Percentiles rank a stretch among this genome's conserved stretches.
phyloP scores from a whole-genome alignment of 2,113 vertebrate genomes.

The Merops nubicus region DNA sequence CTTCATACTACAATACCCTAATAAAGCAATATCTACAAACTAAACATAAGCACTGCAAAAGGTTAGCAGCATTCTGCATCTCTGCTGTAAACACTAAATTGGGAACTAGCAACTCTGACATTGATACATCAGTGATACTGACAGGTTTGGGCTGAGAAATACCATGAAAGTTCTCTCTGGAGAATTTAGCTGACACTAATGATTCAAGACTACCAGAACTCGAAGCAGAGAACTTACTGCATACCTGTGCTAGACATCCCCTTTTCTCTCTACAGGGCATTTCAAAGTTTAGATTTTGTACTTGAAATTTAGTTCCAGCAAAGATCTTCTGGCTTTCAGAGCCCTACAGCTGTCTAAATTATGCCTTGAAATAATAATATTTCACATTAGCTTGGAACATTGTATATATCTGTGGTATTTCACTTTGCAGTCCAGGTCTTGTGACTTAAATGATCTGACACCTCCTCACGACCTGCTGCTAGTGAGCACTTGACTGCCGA shows the following conservation, averaged over 20 bases:
- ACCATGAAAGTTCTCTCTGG: not conserved
- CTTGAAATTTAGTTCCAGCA: not conserved
- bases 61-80: not conserved
- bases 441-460: conserved; percentile 70
- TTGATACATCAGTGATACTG: not conserved
- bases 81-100: not conserved
- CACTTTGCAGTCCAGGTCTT: conserved; percentile 71
- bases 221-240: not conserved
- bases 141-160: not conserved
- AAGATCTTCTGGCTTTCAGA: conserved; percentile 19
- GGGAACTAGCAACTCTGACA: not conserved
- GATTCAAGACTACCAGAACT: not conserved
- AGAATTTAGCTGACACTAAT: not conserved
- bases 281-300: not conserved
- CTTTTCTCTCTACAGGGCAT: not conserved
- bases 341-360: conserved; percentile 53
- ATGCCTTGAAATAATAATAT: conserved; percentile 71
- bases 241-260: not conserved
- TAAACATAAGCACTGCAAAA: not conserved
- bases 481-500: conserved; percentile 57
- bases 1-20: not conserved
- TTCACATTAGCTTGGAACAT: conserved; percentile 76
- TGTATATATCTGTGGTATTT: conserved; percentile 78
- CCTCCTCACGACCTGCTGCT: conserved; percentile 72
- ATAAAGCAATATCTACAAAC: conserved; percentile 40